These are phyloP conservation scores for Drosophila maculinotata DNA, from an alignment of 2,888 invertebrate species.

Conservation along the genomic window DNA sequence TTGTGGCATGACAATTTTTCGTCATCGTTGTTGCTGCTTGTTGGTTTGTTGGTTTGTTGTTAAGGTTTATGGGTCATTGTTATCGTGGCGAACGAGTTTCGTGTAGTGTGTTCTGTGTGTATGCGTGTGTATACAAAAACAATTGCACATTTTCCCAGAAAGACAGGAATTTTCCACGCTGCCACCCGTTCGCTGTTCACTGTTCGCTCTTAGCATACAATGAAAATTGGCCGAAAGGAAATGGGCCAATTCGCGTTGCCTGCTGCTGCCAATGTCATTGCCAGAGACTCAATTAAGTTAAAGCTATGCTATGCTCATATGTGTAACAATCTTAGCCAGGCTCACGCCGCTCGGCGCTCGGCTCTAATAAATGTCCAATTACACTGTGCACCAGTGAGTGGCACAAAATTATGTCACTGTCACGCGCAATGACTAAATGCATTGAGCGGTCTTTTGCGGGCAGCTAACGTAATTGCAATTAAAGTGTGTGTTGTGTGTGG, in stretches of 20 bases:
- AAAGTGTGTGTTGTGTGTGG: slow-evolving; percentile 18
- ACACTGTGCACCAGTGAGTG: not conserved
- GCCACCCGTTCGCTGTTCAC: too few species aligned
- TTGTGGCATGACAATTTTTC: slow-evolving; percentile 64
- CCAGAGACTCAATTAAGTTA: slow-evolving; percentile 49
- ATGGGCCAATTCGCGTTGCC: slow-evolving; percentile 49
- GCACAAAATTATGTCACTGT: slow-evolving; percentile 77
- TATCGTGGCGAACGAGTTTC: slow-evolving; percentile 62
- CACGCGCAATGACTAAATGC: slow-evolving; percentile 69
- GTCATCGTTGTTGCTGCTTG: slow-evolving; percentile 30
- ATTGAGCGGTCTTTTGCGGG: slow-evolving; percentile 59
- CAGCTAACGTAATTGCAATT: slow-evolving; percentile 59
- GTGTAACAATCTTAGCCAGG: slow-evolving; percentile 11
- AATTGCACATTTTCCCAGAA: slow-evolving; percentile 77
- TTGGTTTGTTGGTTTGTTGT: slow-evolving; percentile 33
- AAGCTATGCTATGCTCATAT: slow-evolving; percentile 17
- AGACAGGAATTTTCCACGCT: slow-evolving; percentile 41
- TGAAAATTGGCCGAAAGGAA: slow-evolving; percentile 46
- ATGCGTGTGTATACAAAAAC: slow-evolving; percentile 49
- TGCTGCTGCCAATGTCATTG: slow-evolving; percentile 63
- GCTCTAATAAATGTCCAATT: slow-evolving; percentile 64
- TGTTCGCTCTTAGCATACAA: slow-evolving; percentile 54
- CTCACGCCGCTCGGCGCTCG: slow-evolving; percentile 45
- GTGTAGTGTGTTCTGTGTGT: slow-evolving; percentile 6
- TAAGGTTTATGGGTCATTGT: slow-evolving; percentile 68